phyloP scores from a whole-genome alignment of 2,888 invertebrate species.

The Eristalinus aeneus region DNA sequence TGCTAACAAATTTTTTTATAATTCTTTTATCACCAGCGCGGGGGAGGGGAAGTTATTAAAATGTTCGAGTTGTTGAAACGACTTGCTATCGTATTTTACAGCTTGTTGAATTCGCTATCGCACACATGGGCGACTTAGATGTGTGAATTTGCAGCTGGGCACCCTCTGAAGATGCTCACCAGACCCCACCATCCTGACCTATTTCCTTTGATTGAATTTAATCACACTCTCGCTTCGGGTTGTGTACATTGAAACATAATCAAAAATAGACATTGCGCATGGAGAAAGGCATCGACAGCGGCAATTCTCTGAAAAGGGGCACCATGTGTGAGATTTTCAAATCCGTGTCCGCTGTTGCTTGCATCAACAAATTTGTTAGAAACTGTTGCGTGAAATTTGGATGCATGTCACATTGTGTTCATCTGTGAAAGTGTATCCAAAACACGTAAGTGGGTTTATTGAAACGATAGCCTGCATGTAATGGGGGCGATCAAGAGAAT shows the following conservation, averaged over 20 bases:
- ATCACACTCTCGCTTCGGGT: background rate
- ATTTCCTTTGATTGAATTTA: background rate
- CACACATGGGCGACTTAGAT: background rate
- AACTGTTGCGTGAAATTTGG: background rate
- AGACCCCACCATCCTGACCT: background rate
- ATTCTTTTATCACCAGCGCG: background rate
- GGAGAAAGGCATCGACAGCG: background rate
- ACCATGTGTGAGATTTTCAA: background rate
- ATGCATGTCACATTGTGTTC: background rate
- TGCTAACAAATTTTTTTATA: background rate
- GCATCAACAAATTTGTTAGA: background rate
- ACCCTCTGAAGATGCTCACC: background rate
- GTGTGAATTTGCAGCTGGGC: background rate
- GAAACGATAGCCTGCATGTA: background rate
- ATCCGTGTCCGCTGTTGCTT: background rate
- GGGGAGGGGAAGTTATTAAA: background rate
- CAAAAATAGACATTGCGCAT: background rate
- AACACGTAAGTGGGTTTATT: background rate
- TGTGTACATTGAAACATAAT: background rate
- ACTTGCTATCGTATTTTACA: background rate
- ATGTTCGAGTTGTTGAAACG: background rate
- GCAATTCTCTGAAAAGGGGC: background rate
- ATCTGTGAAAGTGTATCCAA: background rate
- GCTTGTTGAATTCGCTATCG: background rate
- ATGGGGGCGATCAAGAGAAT: background rate